These are phyloP conservation scores for Leucoma salicis DNA, from an alignment of 2,888 invertebrate genomes.

Conservation along the genomic window DNA sequence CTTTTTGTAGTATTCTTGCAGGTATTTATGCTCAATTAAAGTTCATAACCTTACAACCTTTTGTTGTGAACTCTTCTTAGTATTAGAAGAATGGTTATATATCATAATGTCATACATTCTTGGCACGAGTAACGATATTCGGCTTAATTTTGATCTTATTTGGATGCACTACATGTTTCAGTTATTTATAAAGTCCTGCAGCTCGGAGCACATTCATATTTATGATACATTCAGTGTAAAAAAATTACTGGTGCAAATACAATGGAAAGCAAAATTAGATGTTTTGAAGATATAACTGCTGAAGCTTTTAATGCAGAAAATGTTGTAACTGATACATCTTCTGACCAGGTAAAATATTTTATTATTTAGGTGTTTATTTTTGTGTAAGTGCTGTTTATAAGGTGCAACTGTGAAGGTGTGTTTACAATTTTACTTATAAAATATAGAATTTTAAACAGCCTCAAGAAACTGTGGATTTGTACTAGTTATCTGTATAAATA, in stretches of 20 bases:
- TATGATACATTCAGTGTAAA: conserved; percentile 1
- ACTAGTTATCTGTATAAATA: too few species aligned
- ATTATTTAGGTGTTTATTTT: background rate
- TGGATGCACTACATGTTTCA: conserved; percentile 24
- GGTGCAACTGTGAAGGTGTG: too few species aligned
- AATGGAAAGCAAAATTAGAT: conserved; percentile 67
- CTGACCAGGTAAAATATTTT: conserved; percentile 62
- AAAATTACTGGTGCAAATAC: conserved; percentile 7
- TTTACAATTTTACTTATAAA: too few species aligned
- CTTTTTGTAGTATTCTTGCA: too few species aligned
- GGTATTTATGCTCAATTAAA: too few species aligned
- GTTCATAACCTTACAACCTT: too few species aligned
- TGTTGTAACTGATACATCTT: conserved; percentile 61
- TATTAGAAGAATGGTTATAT: too few species aligned
- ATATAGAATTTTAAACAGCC: background rate
- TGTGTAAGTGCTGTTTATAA: too few species aligned
- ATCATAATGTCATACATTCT: conserved; percentile 21
- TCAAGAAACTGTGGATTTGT: too few species aligned
- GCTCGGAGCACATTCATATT: conserved; percentile 23
- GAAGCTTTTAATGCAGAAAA: conserved; percentile 84
- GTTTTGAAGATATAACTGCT: conserved; percentile 55
- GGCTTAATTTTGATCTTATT: conserved; percentile 17
- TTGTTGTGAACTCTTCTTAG: too few species aligned
- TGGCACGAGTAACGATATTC: conserved; percentile 20
- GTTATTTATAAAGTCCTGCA: conserved; percentile 25